A percentile compares a stretch with the other conserved stretches of the same genome.
Evolutionary conservation across 2,113 vertebrate species (phyloP).

Genomic region (Phycodurus eques): DNA sequence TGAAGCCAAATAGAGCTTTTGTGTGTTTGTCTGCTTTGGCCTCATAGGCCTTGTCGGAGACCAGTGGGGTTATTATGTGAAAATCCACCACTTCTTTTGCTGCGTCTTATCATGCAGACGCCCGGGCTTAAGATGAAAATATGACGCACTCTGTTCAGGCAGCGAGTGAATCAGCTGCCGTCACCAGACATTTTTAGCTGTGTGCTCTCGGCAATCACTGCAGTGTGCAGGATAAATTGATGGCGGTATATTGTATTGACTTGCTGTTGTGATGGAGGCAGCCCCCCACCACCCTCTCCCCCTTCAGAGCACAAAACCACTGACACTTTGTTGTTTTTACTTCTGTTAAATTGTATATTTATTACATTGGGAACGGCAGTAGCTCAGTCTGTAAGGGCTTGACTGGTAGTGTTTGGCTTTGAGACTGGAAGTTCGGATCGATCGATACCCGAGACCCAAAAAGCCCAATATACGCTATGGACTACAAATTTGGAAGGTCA

Average conservation of each 20-base stretch:
- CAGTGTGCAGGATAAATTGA: constrained; percentile 5
- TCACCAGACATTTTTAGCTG: constrained; percentile 23
- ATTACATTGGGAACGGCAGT: background rate
- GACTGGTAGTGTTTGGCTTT: constrained; percentile 2
- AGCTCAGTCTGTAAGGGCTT: background rate
- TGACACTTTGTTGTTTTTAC: constrained; percentile 14
- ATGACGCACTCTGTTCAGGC: constrained; percentile 36
- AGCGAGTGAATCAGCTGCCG: constrained; percentile 19
- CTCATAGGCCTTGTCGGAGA: constrained; percentile 6
- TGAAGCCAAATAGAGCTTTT: constrained; percentile 3
- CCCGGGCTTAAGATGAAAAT: constrained; percentile 31
- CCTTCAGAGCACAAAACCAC: background rate
- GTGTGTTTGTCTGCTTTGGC: constrained; percentile 1
- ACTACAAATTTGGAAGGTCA: background rate
- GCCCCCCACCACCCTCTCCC: background rate
- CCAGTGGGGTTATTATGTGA: constrained; percentile 3
- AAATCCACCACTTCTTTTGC: constrained; percentile 19
- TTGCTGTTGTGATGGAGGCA: background rate
- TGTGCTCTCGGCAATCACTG: constrained; percentile 1
- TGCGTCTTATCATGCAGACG: constrained; percentile 18
- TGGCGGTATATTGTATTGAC: constrained; percentile 14
- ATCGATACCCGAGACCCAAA: constrained; percentile 1
- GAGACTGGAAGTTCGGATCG: background rate
- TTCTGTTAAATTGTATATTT: background rate
- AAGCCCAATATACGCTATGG: background rate